Conservation (phyloP, 2,113 vertebrate genomes). For the Cinclus mexicanus region DNA sequence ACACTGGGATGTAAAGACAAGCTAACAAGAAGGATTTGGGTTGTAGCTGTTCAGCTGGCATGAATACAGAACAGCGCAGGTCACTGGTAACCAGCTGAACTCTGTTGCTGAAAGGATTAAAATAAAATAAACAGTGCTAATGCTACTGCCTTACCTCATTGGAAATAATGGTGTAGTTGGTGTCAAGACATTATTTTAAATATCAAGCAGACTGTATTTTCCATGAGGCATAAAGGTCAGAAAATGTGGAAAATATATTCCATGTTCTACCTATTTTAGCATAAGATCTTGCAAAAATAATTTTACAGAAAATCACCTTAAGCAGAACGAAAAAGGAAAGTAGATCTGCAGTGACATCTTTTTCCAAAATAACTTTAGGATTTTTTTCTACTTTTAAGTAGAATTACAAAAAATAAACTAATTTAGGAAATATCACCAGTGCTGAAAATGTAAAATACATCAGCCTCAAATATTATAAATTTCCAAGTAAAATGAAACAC, state of each 20-base stretch:
- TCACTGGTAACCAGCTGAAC: constrained; percentile 31
- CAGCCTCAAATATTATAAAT: background rate
- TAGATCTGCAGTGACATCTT: background rate
- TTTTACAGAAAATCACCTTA: background rate
- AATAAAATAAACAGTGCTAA: constrained; percentile 1
- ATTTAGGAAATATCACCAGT: background rate
- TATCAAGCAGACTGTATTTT: constrained; percentile 24
- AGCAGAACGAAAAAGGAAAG: background rate
- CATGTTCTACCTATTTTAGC: background rate
- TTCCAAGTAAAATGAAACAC: background rate
- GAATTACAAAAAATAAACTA: background rate
- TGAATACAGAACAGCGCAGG: constrained; percentile 8
- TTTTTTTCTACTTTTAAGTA: background rate
- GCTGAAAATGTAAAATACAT: background rate
- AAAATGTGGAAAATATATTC: background rate
- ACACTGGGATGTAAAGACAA: background rate
- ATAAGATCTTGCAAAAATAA: background rate
- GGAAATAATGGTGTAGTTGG: constrained; percentile 14
- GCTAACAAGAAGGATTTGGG: constrained; percentile 19
- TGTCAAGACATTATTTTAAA: constrained; percentile 53
- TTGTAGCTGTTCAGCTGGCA: background rate
- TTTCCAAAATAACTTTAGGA: background rate
- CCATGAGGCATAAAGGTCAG: constrained; percentile 16
- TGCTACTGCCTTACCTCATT: background rate
- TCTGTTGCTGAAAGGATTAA: background rate